Conservation (phyloP, 2,797 vertebrate genomes). For the Darevskia mixta region DNA sequence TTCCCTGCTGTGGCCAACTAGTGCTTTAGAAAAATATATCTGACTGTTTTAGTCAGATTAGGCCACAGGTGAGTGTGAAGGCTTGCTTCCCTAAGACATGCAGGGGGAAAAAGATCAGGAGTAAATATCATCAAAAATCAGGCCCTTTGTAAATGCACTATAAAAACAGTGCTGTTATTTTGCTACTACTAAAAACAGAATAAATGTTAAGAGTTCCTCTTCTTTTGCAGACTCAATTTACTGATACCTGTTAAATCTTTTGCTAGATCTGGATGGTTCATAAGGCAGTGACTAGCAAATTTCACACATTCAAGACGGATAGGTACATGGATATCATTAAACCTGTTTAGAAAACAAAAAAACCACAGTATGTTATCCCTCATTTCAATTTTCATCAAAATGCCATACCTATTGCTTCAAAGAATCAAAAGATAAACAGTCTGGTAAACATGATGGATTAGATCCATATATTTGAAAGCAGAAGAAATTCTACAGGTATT, state of each 20-base stretch:
- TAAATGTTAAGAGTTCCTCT: background rate
- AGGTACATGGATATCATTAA: constrained; percentile 98
- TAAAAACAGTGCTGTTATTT: background rate
- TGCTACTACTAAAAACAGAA: background rate
- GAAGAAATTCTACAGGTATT: background rate
- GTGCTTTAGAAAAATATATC: no score
- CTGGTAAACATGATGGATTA: no score
- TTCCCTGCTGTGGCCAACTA: no score
- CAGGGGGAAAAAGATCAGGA: no score
- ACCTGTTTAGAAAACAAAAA: constrained; percentile 79
- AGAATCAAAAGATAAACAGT: background rate
- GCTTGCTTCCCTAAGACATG: background rate
- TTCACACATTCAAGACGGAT: constrained; percentile 98
- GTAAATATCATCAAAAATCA: background rate
- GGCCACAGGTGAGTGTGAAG: background rate
- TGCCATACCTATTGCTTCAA: background rate
- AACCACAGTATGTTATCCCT: constrained; percentile 18
- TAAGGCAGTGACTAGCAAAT: constrained; percentile 97
- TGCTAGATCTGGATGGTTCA: constrained; percentile 98
- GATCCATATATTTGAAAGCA: background rate
- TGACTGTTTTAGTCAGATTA: no score
- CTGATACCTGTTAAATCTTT: constrained; percentile 97
- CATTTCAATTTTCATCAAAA: constrained; percentile 11
- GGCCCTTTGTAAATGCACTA: background rate
- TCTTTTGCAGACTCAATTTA: background rate